Conservation (phyloP, 2,888 invertebrate species). For the Troides oblongomaculatus region DNA sequence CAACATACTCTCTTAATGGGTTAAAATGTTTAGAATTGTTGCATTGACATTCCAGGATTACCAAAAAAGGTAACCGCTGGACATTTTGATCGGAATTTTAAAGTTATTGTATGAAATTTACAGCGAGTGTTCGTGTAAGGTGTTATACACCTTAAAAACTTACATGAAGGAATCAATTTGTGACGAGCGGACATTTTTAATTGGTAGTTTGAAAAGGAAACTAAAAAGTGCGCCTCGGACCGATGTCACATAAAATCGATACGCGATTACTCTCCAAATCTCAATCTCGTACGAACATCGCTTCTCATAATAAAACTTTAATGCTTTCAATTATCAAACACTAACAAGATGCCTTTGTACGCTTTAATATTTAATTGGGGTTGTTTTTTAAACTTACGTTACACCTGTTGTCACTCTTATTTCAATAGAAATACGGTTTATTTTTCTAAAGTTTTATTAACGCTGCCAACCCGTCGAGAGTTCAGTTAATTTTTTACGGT, state of each 20-base stretch:
- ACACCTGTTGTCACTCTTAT: conserved; percentile 1
- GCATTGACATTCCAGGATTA: conserved; percentile 14
- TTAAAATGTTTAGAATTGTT: conserved; percentile 1
- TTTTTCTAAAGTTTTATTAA: neutral
- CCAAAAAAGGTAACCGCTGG: conserved; percentile 13
- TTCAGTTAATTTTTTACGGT: conserved; percentile 35
- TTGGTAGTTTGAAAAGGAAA: conserved; percentile 26
- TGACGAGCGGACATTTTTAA: conserved; percentile 18
- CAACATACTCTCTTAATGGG: neutral
- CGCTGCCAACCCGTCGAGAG: neutral
- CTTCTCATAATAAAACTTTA: conserved; percentile 39
- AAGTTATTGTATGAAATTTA: conserved; percentile 26
- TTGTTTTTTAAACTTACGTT: conserved; percentile 20
- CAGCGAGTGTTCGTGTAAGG: neutral
- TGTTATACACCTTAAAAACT: conserved; percentile 4
- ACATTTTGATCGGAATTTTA: conserved; percentile 6
- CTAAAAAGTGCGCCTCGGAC: conserved; percentile 12
- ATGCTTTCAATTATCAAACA: conserved; percentile 49
- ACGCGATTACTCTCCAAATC: conserved; percentile 33
- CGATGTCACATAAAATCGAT: conserved; percentile 29
- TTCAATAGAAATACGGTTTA: neutral
- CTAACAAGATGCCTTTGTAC: conserved; percentile 50
- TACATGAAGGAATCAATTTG: conserved; percentile 8
- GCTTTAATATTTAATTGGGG: conserved; percentile 37
- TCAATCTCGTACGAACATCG: conserved; percentile 34